Percentiles rank a stretch among this genome's conserved stretches.
Evolutionary conservation across 2,113 vertebrate genomes (phyloP).

Genomic region (Tragelaphus buxtoni): DNA sequence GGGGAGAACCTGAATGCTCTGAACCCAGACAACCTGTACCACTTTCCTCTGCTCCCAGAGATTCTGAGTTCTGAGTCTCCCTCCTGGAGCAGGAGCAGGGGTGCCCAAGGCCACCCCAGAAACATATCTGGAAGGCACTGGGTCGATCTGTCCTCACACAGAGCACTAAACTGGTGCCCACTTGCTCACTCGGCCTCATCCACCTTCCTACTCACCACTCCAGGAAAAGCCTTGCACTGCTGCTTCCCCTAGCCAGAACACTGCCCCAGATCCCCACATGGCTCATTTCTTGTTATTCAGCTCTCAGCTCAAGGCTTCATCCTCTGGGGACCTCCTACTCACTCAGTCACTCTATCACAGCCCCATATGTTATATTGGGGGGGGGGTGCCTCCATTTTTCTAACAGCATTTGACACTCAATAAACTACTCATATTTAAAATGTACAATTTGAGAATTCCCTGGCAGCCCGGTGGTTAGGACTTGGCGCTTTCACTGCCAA

Average conservation of each 20-base stretch:
- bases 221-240: rapidly evolving
- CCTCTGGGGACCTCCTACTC: background rate
- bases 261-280: background rate
- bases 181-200: background rate
- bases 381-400: background rate
- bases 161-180: too few relatives aligned
- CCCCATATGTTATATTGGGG: background rate
- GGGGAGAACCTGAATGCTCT: background rate
- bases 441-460: background rate
- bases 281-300: background rate
- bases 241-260: background rate
- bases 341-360: background rate
- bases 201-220: background rate
- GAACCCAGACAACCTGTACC: too few relatives aligned
- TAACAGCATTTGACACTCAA: background rate
- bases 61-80: background rate
- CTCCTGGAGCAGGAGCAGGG: background rate
- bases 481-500: background rate
- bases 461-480: background rate
- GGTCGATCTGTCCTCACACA: background rate
- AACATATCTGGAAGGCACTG: background rate
- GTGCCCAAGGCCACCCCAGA: background rate
- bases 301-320: background rate
- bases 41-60: background rate
- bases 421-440: background rate